Conservation (phyloP, 2,888 invertebrate genomes). For the Galerucella pusilla region DNA sequence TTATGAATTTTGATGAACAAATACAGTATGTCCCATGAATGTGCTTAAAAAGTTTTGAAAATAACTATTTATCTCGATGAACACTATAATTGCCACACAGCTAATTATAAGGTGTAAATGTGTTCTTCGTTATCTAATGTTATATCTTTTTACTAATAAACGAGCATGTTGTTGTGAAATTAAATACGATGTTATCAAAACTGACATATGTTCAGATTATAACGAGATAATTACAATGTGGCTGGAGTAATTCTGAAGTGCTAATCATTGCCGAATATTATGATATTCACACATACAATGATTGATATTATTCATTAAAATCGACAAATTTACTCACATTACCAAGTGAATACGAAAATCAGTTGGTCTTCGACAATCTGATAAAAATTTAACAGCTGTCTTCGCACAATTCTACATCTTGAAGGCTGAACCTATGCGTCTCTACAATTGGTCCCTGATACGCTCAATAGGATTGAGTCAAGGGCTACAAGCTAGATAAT, state of each 20-base stretch:
- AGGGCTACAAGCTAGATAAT: no score
- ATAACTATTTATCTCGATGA: background rate
- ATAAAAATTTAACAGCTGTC: no score
- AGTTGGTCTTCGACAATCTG: no score
- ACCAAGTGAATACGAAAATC: background rate
- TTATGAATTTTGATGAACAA: conserved; percentile 28
- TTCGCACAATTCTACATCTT: no score
- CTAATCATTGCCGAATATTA: conserved; percentile 36
- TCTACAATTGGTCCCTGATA: no score
- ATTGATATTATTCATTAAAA: conserved; percentile 26
- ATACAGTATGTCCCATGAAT: background rate
- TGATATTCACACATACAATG: conserved; percentile 25
- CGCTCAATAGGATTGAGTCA: no score
- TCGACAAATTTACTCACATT: background rate
- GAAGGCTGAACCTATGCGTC: no score
- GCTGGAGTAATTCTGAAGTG: conserved; percentile 40
- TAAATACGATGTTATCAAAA: conserved; percentile 51
- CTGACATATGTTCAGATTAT: conserved; percentile 55
- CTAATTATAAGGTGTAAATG: conserved; percentile 46
- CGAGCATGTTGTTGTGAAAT: conserved; percentile 48
- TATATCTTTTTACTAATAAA: conserved; percentile 42
- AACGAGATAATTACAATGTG: conserved; percentile 44
- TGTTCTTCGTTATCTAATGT: conserved; percentile 47
- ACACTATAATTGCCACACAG: conserved; percentile 31
- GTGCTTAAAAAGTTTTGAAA: background rate